phyloP scores from a whole-genome alignment of 2,113 vertebrate genomes.

The Jaculus jaculus region DNA sequence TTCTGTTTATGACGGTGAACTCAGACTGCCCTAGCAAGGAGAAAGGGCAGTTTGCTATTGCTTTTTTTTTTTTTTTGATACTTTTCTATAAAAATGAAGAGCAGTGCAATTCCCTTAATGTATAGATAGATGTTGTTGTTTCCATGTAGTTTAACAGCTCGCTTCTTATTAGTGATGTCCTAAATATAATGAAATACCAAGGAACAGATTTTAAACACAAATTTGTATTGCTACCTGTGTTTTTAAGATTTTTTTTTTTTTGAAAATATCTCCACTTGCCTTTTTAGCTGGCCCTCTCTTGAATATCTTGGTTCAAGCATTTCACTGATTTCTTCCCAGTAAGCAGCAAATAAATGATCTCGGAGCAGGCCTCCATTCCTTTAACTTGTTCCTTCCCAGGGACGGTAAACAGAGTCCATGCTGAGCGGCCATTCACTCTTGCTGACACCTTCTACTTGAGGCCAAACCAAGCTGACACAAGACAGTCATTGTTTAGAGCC shows the following conservation, averaged over 20 bases:
- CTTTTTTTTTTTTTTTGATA: neutral
- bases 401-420: constrained; percentile 20
- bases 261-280: neutral
- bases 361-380: neutral
- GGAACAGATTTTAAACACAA: neutral
- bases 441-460: neutral
- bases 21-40: neutral
- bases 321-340: neutral
- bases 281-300: neutral
- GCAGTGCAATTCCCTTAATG: neutral
- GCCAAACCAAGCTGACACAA: constrained; percentile 47
- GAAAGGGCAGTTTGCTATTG: neutral
- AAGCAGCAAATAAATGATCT: constrained; percentile 33
- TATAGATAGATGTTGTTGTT: neutral
- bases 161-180: neutral
- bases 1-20: neutral
- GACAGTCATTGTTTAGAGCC: neutral
- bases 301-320: constrained; percentile 14
- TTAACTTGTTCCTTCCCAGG: constrained; percentile 18
- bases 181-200: constrained; percentile 13
- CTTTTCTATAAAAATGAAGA: constrained; percentile 38
- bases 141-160: neutral
- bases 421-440: neutral
- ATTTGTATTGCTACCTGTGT: constrained; percentile 1
- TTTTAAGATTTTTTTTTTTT: neutral